phyloP scores from a whole-genome alignment of 2,888 invertebrate genomes.

The Theretra japonica region DNA sequence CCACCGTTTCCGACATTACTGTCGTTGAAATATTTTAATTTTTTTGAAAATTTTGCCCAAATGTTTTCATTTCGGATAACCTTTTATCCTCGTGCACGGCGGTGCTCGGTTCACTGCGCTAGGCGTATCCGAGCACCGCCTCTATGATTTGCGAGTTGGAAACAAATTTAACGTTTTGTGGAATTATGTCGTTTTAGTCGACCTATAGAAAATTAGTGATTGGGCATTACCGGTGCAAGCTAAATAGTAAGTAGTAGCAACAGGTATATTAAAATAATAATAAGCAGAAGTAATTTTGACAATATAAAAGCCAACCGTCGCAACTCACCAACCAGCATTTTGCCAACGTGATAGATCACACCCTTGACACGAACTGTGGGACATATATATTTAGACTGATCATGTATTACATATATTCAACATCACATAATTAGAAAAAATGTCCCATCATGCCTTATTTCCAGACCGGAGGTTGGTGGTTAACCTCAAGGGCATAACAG shows the following conservation, averaged over 20 bases:
- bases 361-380: constrained; percentile 1
- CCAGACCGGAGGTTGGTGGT: too few relatives aligned
- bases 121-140: not conserved
- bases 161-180: not conserved
- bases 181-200: not conserved
- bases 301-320: constrained; percentile 3
- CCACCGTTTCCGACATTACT: not conserved
- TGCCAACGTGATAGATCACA: constrained; percentile 17
- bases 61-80: not conserved
- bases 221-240: constrained; percentile 1
- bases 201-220: not conserved
- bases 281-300: constrained; percentile 3
- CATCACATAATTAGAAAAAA: not conserved
- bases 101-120: not conserved
- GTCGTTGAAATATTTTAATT: not conserved
- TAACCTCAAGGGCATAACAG: too few relatives aligned
- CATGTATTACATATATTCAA: not conserved
- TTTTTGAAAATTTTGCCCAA: not conserved
- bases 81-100: not conserved
- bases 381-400: constrained; percentile 1
- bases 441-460: not conserved
- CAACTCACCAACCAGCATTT: constrained; percentile 16
- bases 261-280: not conserved
- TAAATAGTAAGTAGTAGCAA: not conserved
- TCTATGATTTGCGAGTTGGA: not conserved